Percentiles rank a stretch among this genome's conserved stretches.
Conservation (phyloP, 2,113 vertebrate genomes). For the Festucalex cinctus region DNA sequence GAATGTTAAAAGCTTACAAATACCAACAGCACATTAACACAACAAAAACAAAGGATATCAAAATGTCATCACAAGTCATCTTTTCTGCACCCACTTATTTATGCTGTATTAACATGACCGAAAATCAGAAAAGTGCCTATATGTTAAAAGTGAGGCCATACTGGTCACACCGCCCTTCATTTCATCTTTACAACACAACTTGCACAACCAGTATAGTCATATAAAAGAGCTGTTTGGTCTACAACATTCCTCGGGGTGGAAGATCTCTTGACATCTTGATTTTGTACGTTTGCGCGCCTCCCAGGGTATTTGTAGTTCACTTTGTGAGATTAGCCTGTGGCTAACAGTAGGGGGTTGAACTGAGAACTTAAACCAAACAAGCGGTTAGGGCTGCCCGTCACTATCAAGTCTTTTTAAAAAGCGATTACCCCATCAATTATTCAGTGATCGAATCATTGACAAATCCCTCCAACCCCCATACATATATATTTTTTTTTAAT, state of each 20-base stretch:
- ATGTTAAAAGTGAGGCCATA: background rate
- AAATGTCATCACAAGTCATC: too few species aligned
- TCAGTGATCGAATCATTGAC: too few species aligned
- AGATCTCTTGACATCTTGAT: background rate
- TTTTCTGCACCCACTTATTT: background rate
- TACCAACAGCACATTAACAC: too few species aligned
- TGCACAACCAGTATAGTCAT: background rate
- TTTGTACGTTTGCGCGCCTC: background rate
- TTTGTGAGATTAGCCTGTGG: constrained; percentile 39
- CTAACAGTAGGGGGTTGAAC: constrained; percentile 44
- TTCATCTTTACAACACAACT: background rate
- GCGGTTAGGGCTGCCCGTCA: background rate
- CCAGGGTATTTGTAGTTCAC: background rate
- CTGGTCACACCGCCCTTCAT: background rate
- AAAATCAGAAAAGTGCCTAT: background rate
- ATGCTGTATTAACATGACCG: background rate
- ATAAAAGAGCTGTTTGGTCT: background rate
- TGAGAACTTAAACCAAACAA: constrained; percentile 21
- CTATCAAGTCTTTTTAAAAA: too few species aligned
- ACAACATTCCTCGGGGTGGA: background rate
- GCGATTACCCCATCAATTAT: too few species aligned
- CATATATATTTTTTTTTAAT: too few species aligned
- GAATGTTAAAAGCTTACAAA: too few species aligned
- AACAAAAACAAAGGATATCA: too few species aligned
- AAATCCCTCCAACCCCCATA: too few species aligned